Base-by-base conservation (phyloP, 2,888 invertebrate species). In the Leptinotarsa tumamoca region DNA sequence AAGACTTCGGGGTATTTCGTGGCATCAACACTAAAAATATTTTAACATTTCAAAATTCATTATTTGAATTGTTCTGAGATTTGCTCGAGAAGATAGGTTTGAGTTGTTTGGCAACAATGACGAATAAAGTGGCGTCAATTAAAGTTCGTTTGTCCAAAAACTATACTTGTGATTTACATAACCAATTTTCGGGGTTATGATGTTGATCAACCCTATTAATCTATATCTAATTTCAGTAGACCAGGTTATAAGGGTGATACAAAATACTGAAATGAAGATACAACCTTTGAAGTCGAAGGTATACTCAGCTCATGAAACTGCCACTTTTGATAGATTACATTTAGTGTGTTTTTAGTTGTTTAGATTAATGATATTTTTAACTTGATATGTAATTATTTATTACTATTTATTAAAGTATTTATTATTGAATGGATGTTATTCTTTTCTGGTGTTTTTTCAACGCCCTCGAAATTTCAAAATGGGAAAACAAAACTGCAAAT, bases 351-450 rank as follows among this genome's bases (percentile, higher is more conserved):
- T 58, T 58, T 15, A 15, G 4, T 3, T 58, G 23, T 18, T 33
- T 52, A 4, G 1, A 4, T 17, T 4, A n/a, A 52, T 17, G 3
- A 43, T 63, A 2, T 63, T 13, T 63, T 63, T 10, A 33, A 17
- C 2, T 17, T 63, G 17, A 43, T 63, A 33, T 63, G 13, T 63
- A 15, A 27, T 63, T 63, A 63, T 63, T 63, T 63, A 63, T 63
- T 43, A 58, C 43, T 63, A 63, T 63, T 63, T 63, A 63, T 63
- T 63, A 33, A 63, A 63, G 10, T 43, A 63, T 63, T 63, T 63
- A 63, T 63, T 63, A 18, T 43, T 43, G 4, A 52, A 52, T 17
- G 4, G 2, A 52, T 52, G n/a, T 52, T 17, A 52, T 52, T 52
- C 4, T 52, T 52, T 15, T 43, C 10, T 43, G 10, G 10, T 43